Conservation (phyloP, 2,797 vertebrate genomes). For the Xiphorhynchus erythropygius region DNA sequence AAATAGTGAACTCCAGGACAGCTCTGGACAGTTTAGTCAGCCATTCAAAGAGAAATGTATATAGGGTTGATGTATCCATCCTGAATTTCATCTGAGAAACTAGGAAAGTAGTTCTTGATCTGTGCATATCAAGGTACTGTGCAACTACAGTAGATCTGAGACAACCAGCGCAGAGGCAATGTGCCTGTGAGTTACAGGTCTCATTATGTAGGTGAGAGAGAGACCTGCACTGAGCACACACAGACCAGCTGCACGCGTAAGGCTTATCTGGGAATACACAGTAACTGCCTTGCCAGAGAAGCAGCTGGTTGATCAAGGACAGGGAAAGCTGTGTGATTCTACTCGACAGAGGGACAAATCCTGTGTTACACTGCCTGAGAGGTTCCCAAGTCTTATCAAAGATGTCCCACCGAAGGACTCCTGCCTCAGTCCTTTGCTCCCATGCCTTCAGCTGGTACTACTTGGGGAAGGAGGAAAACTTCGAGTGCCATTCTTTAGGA, state of each 20-base stretch:
- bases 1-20: background rate
- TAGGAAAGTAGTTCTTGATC: background rate
- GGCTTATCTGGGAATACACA: background rate
- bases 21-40: background rate
- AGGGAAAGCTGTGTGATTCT: background rate
- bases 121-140: background rate
- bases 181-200: background rate
- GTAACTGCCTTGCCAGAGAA: background rate
- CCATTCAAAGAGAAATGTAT: background rate
- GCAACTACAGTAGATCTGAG: background rate
- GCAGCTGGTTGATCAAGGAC: background rate
- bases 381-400: background rate
- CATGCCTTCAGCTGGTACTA: background rate
- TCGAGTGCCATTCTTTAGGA: background rate
- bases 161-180: background rate
- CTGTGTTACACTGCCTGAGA: background rate
- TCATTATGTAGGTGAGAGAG: background rate
- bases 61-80: background rate
- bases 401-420: background rate
- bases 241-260: fast-evolving
- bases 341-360: background rate
- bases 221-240: background rate
- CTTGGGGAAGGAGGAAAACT: background rate
- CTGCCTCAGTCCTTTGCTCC: background rate
- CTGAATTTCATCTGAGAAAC: background rate